Percentiles rank a stretch among this genome's conserved stretches.
phyloP scores from a whole-genome alignment of 2,797 vertebrate species.

The Micromesistius poutassou region DNA sequence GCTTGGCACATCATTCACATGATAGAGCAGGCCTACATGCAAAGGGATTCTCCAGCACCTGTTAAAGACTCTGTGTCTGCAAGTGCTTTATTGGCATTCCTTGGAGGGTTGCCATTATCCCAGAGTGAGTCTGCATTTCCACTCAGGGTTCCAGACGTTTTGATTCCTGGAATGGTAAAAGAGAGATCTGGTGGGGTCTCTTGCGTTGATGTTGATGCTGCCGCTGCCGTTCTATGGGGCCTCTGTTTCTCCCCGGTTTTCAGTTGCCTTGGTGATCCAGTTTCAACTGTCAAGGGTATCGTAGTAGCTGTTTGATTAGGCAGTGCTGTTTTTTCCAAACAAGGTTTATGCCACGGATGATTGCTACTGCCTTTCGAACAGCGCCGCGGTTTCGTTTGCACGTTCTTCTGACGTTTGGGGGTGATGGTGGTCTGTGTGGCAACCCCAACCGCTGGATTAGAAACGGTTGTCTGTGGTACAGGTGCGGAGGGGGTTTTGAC shows the following conservation, averaged over 20 bases:
- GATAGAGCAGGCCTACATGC: background rate
- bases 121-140: background rate
- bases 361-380: slow-evolving; percentile 34
- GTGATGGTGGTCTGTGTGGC: slow-evolving; percentile 3
- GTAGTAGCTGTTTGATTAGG: slow-evolving; percentile 6
- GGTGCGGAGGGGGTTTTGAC: background rate
- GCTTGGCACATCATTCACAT: background rate
- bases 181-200: slow-evolving; percentile 3
- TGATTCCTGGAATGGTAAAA: background rate
- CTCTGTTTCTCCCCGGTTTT: background rate
- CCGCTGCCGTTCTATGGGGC: slow-evolving; percentile 18
- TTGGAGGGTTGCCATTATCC: background rate
- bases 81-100: background rate
- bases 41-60: background rate
- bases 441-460: background rate
- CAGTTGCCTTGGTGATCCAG: background rate
- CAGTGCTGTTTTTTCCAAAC: slow-evolving; percentile 14
- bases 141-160: background rate
- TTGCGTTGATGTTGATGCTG: background rate
- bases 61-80: background rate
- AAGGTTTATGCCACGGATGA: slow-evolving; percentile 30
- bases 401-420: slow-evolving; percentile 11
- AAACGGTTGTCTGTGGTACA: slow-evolving; percentile 14
- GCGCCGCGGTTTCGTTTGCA: slow-evolving; percentile 17
- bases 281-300: background rate